A percentile compares a stretch with the other conserved stretches of the same genome.
phyloP scores from a whole-genome alignment of 2,888 invertebrate species.

The Lissonota sp. region DNA sequence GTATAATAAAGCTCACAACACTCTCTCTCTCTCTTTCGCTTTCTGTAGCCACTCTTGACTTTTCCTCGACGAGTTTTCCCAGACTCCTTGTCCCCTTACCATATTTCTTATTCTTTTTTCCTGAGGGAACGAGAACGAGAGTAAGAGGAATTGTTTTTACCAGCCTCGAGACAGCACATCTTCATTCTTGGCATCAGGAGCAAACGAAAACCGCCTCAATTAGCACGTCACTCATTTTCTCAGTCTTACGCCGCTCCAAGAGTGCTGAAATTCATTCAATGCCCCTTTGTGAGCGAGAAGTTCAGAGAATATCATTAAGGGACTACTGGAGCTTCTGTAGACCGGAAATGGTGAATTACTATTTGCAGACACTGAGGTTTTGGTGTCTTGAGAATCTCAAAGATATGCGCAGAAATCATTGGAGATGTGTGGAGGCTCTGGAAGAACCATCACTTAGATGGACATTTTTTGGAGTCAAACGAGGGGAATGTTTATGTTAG shows the following conservation, averaged over 20 bases:
- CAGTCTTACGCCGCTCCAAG: constrained; percentile 6
- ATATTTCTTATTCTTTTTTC: constrained; percentile 10
- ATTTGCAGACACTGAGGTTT: too few relatives aligned
- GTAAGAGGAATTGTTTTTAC: constrained; percentile 56
- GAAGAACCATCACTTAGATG: too few relatives aligned
- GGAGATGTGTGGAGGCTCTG: too few relatives aligned
- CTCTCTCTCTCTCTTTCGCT: constrained; percentile 29
- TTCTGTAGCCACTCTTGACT: constrained; percentile 31
- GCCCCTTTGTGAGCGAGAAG: constrained; percentile 1
- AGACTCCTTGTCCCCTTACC: constrained; percentile 26
- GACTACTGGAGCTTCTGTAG: not conserved
- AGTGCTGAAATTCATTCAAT: constrained; percentile 51
- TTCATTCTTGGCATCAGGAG: constrained; percentile 56
- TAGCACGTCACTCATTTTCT: constrained; percentile 52
- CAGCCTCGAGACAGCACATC: constrained; percentile 49
- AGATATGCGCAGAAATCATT: too few relatives aligned
- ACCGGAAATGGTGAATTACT: too few relatives aligned
- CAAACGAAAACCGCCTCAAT: constrained; percentile 51
- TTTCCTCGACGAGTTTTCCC: constrained; percentile 40
- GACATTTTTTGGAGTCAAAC: not conserved
- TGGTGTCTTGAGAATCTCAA: too few relatives aligned
- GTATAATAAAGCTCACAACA: not conserved
- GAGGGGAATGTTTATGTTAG: not conserved
- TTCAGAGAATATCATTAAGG: constrained; percentile 2
- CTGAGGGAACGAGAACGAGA: constrained; percentile 33